Conservation (phyloP, 2,888 invertebrate genomes). For the Cataglyphis albicans region DNA sequence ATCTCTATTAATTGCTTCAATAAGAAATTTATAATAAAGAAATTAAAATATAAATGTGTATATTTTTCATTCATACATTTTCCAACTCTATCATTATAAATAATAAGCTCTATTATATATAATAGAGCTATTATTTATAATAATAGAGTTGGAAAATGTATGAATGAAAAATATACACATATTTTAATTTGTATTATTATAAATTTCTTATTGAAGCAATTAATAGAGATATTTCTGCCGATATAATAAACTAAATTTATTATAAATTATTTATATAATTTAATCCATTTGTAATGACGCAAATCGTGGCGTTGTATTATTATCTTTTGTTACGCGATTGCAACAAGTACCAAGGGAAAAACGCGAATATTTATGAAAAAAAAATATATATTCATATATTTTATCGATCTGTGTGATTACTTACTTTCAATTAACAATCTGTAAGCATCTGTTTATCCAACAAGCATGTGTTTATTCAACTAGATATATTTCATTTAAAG, state of each 20-base stretch:
- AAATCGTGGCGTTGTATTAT: not conserved
- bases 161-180: not conserved
- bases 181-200: not conserved
- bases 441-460: not conserved
- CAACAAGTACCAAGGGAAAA: not conserved
- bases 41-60: too few species aligned
- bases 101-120: not conserved
- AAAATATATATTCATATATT: too few species aligned
- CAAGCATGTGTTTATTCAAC: not conserved
- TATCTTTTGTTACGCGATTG: not conserved
- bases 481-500: not conserved
- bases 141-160: not conserved
- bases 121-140: constrained; percentile 2
- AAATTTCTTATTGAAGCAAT: not conserved
- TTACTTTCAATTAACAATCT: not conserved
- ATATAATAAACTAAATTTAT: constrained; percentile 13
- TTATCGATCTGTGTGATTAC: not conserved
- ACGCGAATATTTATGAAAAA: not conserved
- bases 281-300: not conserved
- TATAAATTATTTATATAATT: constrained; percentile 24
- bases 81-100: not conserved
- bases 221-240: not conserved
- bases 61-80: too few species aligned
- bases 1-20: too few species aligned
- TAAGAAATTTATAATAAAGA: too few species aligned